Base-by-base conservation (phyloP, 2,113 vertebrate species). In the Hipposideros armiger region DNA sequence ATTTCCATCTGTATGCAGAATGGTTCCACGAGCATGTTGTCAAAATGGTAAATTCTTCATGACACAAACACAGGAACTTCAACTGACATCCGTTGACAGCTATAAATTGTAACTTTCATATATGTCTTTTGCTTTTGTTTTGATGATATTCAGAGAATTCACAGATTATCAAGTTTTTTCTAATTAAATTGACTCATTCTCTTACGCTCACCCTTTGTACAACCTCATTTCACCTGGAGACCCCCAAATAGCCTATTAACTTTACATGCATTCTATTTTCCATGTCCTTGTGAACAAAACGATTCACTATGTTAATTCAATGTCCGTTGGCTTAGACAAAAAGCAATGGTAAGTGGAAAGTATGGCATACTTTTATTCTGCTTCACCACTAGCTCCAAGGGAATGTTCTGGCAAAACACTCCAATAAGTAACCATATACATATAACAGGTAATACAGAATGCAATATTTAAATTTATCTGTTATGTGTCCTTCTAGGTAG, bases 51-150 rank as follows among this genome's bases (percentile, higher is more conserved):
- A 50, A 66, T 40, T 62, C 66, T 81, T 87, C 11, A 24, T 1
- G 36, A 36, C 15, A 66, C 50, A 54, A 87, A 62, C 30, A 45
- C 7, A 45, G 74, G 26, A 24, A 5, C 45, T n/a, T 90, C 20
- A 86, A 17, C 20, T 22, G 16, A 83, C 11, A 56, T 5, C 7
- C 9, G 19, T 13, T 94, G 50, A 14, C 19, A 78, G 56, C 26
- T 78, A 7, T 32, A 74, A 87, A 45, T 64, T 60, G 16, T 0
- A 56, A 1, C 32, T 91, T 87, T 70, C 3, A 10, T 36, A 20
- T 60, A 36, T 74, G 40, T 28, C 30, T 66, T 70, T 80, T 47
- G 28, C 45, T 83, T 64, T 90, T n/a, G 13, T 84, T 90, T 91
- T 36, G 17, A 19, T 64, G 50, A 67, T 62, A 93, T 45, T 74